A percentile compares a stretch with the other conserved stretches of the same genome.
Conservation (phyloP, 2,113 vertebrate genomes). For the Oplegnathus fasciatus region DNA sequence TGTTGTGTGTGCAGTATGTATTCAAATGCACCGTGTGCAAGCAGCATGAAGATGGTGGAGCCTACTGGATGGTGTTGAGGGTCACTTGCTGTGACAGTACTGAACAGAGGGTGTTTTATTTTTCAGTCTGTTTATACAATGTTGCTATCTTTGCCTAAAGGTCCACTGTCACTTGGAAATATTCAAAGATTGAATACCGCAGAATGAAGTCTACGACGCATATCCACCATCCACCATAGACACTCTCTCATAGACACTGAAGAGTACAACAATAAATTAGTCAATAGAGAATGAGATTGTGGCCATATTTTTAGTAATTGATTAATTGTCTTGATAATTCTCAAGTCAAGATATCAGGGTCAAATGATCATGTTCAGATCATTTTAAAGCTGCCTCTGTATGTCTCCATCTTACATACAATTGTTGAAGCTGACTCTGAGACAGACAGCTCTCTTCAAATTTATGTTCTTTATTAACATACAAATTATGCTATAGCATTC, state of each 20-base stretch:
- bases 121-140: neutral
- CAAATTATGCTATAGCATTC: neutral
- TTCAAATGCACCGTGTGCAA: slow-evolving; percentile 1
- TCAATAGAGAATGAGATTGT: neutral
- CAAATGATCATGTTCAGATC: neutral
- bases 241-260: neutral
- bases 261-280: no score
- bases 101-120: slow-evolving; percentile 12
- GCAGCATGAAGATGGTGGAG: slow-evolving; percentile 7
- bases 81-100: slow-evolving; percentile 24
- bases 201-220: neutral
- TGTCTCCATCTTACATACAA: neutral
- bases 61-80: neutral
- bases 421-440: neutral
- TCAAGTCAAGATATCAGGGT: neutral
- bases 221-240: neutral
- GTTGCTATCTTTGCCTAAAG: neutral
- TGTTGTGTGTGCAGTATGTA: slow-evolving; percentile 3
- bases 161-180: neutral
- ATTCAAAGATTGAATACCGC: neutral
- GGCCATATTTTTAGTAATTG: neutral
- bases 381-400: neutral
- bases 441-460: neutral
- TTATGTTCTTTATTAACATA: neutral
- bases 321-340: no score